These are phyloP conservation scores for Xiphias gladius DNA, from an alignment of 2,113 vertebrate genomes.

Conservation along the genomic window DNA sequence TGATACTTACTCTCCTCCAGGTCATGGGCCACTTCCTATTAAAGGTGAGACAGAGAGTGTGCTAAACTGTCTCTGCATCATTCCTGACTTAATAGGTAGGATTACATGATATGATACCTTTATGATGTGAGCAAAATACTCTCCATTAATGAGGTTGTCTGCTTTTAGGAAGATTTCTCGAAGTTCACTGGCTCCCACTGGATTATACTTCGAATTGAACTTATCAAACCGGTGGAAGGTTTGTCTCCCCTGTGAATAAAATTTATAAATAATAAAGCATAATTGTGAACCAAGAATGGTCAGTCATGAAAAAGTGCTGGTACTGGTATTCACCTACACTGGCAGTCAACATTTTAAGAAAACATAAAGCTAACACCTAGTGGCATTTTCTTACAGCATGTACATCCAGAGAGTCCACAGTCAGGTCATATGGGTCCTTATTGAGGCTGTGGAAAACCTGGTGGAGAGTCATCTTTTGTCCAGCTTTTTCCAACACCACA, in stretches of 20 bases:
- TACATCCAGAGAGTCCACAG: conserved; percentile 96
- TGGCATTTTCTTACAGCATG: conserved; percentile 89
- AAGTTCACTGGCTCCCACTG: conserved; percentile 95
- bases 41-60: neutral
- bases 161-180: conserved; percentile 98
- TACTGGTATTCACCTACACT: neutral
- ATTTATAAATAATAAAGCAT: conserved; percentile 17
- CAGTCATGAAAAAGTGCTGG: neutral
- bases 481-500: conserved; percentile 91
- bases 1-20: conserved; percentile 96
- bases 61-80: neutral
- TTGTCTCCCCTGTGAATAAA: conserved; percentile 90
- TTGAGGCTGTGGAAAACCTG: conserved; percentile 95
- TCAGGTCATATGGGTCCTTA: conserved; percentile 95
- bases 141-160: conserved; percentile 92
- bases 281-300: neutral
- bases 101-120: conserved; percentile 85
- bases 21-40: conserved; percentile 91
- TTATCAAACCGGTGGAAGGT: conserved; percentile 99
- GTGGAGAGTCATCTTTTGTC: conserved; percentile 91
- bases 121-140: conserved; percentile 97
- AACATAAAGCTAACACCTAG: neutral
- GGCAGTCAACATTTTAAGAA: neutral
- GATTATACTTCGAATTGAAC: conserved; percentile 99
- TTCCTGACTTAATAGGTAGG: neutral